phyloP scores from a whole-genome alignment of 2,797 vertebrate genomes.

The Cuculus canorus region DNA sequence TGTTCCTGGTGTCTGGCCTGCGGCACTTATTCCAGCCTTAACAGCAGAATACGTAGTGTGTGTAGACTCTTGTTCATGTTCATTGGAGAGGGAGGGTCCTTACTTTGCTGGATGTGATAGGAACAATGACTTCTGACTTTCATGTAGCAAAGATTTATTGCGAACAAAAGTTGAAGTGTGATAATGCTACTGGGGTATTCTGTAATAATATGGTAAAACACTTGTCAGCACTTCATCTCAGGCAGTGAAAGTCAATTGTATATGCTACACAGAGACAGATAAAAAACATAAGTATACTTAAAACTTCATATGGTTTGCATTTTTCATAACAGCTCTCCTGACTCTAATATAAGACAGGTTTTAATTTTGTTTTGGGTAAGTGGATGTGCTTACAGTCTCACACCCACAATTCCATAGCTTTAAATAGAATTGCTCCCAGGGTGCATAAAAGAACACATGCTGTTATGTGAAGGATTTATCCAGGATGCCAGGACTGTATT shows the following conservation, averaged over 20 bases:
- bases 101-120: slow-evolving; percentile 1
- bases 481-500: slow-evolving; percentile 43
- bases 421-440: slow-evolving; percentile 50
- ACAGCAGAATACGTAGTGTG: not conserved
- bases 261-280: slow-evolving; percentile 67
- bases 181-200: slow-evolving; percentile 69
- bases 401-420: slow-evolving; percentile 60
- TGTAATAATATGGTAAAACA: slow-evolving; percentile 70
- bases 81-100: not conserved
- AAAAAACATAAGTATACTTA: slow-evolving; percentile 63
- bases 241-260: slow-evolving; percentile 56
- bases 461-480: slow-evolving; percentile 57
- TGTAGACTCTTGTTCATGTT: not conserved
- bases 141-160: slow-evolving; percentile 59
- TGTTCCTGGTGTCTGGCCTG: slow-evolving; percentile 13
- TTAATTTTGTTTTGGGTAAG: slow-evolving; percentile 62
- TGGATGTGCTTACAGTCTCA: slow-evolving; percentile 60
- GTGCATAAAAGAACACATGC: slow-evolving; percentile 48
- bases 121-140: slow-evolving; percentile 39
- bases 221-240: slow-evolving; percentile 59
- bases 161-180: slow-evolving; percentile 53
- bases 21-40: not conserved
- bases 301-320: slow-evolving; percentile 67
- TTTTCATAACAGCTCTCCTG: slow-evolving; percentile 56
- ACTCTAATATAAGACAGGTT: slow-evolving; percentile 50